A percentile compares a stretch with the other conserved stretches of the same genome.
Conservation (phyloP, 2,888 invertebrate species). For the Cyclophora albipunctata region DNA sequence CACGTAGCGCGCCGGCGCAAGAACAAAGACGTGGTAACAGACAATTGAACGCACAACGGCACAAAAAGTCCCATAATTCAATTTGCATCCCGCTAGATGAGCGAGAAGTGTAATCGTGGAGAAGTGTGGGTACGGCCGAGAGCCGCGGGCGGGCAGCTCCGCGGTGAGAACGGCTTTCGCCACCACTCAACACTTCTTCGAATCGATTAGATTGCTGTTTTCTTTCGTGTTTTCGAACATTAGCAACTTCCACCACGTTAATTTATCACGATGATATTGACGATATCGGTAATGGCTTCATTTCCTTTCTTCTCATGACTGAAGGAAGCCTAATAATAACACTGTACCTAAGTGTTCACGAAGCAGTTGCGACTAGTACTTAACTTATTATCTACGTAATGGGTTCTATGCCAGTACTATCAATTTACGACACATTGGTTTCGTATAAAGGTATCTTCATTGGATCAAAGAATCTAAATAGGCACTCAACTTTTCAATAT, state of each 20-base stretch:
- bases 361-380: too few relatives aligned
- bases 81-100: conserved; percentile 73
- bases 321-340: too few relatives aligned
- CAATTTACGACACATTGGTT: too few relatives aligned
- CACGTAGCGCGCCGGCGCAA: conserved; percentile 42
- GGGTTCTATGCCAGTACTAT: too few relatives aligned
- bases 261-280: conserved; percentile 6
- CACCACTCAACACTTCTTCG: conserved; percentile 70
- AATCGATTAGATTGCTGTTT: conserved; percentile 62
- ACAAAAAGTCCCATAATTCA: conserved; percentile 74
- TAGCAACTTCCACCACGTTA: conserved; percentile 25
- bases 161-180: conserved; percentile 67
- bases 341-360: too few relatives aligned
- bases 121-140: conserved; percentile 52
- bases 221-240: conserved; percentile 47
- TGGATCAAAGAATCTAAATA: too few relatives aligned
- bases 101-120: conserved; percentile 59
- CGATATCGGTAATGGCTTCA: too few relatives aligned
- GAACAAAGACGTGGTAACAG: conserved; percentile 64
- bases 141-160: conserved; percentile 55
- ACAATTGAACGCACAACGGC: conserved; percentile 56
- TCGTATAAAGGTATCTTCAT: too few relatives aligned
- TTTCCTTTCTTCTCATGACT: too few relatives aligned
- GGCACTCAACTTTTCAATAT: too few relatives aligned
- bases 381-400: too few relatives aligned